Evolutionary conservation across 2,113 vertebrate genomes (phyloP).

Genomic region (Epinephelus moara): DNA sequence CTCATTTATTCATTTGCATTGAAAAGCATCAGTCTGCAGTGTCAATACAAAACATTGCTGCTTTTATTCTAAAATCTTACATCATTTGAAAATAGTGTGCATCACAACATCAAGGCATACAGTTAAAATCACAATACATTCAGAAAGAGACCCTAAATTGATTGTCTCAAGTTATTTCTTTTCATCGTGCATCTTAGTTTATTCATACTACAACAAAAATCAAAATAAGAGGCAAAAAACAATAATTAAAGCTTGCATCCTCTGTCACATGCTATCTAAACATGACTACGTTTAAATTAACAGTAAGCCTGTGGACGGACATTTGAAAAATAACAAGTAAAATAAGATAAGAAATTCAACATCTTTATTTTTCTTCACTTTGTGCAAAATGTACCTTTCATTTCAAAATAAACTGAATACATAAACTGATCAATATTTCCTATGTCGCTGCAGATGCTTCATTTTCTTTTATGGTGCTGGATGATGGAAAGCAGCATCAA

Average conservation of each 20-base stretch:
- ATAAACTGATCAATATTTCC: neutral
- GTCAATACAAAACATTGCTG: constrained; percentile 1
- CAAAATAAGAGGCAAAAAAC: neutral
- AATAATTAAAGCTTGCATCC: neutral
- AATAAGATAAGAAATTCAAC: neutral
- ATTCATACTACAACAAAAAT: constrained; percentile 12
- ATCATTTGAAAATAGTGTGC: constrained; percentile 9
- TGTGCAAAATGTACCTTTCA: constrained; percentile 11
- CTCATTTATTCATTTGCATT: neutral
- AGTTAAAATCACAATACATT: constrained; percentile 14
- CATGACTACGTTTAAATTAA: neutral
- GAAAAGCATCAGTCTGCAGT: fast-evolving
- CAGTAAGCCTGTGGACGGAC: neutral
- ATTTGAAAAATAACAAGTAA: constrained; percentile 10
- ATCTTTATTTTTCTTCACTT: neutral
- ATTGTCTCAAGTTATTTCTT: neutral
- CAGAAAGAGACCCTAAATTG: neutral
- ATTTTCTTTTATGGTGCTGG: constrained; percentile 4
- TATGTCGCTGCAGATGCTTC: neutral
- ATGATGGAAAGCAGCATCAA: constrained; percentile 5
- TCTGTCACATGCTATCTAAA: neutral
- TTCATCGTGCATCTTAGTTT: constrained; percentile 12
- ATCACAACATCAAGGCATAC: constrained; percentile 14
- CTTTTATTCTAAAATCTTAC: constrained; percentile 43
- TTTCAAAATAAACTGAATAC: neutral